Evolutionary conservation across 2,797 vertebrate species (phyloP).

Genomic region (Xiphorhynchus erythropygius): DNA sequence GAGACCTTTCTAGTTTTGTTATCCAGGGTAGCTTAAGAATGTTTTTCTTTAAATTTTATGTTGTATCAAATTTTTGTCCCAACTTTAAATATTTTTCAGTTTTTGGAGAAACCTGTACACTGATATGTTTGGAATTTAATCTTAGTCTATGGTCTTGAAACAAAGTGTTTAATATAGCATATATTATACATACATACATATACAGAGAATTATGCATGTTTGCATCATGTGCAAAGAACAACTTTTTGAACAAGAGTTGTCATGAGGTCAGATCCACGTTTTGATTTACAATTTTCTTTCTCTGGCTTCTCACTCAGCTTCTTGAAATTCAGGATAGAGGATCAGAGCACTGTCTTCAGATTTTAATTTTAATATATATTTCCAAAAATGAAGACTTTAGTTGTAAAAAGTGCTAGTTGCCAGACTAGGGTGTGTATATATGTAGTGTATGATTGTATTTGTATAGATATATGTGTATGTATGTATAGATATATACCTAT

Average conservation of each 20-base stretch:
- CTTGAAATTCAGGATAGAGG: neutral
- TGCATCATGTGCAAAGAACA: neutral
- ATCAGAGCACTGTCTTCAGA: neutral
- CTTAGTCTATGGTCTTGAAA: neutral
- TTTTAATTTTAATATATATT: neutral
- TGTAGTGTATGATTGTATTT: neutral
- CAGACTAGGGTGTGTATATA: neutral
- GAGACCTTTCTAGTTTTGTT: neutral
- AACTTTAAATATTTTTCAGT: neutral
- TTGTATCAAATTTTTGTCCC: neutral
- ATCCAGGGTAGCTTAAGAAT: neutral
- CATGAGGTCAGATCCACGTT: neutral
- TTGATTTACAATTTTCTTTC: neutral
- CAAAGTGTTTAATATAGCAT: neutral
- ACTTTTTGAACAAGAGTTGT: neutral
- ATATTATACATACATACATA: too few species aligned
- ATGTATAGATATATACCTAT: accelerated
- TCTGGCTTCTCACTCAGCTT: neutral
- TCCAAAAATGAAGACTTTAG: neutral
- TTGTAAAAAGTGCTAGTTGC: neutral
- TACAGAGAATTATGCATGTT: neutral
- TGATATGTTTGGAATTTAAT: neutral
- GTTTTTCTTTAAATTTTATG: neutral
- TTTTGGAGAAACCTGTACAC: neutral
- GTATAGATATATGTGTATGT: neutral